Evolutionary conservation across 2,888 invertebrate genomes (phyloP), one percentile per base, ranked within the genome.

Genomic region (Notocelia uddmanniana): DNA sequence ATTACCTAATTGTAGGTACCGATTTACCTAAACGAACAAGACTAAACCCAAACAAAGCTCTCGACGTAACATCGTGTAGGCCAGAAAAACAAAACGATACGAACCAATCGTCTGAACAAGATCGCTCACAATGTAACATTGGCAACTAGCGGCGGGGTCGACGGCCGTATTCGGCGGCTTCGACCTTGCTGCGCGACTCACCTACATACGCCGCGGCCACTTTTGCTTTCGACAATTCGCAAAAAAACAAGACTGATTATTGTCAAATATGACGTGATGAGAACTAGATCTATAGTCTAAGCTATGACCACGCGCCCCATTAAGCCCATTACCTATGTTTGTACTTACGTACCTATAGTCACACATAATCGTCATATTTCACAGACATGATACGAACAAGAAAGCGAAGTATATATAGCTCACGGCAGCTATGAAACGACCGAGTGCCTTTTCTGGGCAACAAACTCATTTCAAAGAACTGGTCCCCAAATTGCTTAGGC

Each of bases 151-250:
- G 75, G 69, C 75, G 76, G 89, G 92, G 90, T 92, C 89, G 87
- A 88, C 86, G 94, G 84, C 94, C 94, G 90, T 85, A 90, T 88
- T 91, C 89, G 92, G 91, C 93, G 88, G 91, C 90, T 90, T 89
- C 92, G 94, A 93, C 94, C 92, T 90, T 92, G 94, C 90, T 83
- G 77, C 84, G 85, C 82, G 87, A 84, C 89, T 93, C 91, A 92
- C 92, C 93, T 92, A 92, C 93, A 92, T 92, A 91, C 91, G 87
- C 78, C 81, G 74, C 87, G 85, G 82, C 89, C 89, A 93, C 93
- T 93, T 91, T 93, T 93, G 89, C 93, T 93, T 93, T 93, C 93
- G 91, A 84, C 86, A 88, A 87, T 89, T 87, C 88, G 91, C 92
- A 91, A 92, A 93, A 92, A 91, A 91, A 73, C 71, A 76, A 67